Evolutionary conservation across 2,113 vertebrate species (phyloP), one percentile per base, ranked within the genome.

Genomic region (Eclectus roratus): DNA sequence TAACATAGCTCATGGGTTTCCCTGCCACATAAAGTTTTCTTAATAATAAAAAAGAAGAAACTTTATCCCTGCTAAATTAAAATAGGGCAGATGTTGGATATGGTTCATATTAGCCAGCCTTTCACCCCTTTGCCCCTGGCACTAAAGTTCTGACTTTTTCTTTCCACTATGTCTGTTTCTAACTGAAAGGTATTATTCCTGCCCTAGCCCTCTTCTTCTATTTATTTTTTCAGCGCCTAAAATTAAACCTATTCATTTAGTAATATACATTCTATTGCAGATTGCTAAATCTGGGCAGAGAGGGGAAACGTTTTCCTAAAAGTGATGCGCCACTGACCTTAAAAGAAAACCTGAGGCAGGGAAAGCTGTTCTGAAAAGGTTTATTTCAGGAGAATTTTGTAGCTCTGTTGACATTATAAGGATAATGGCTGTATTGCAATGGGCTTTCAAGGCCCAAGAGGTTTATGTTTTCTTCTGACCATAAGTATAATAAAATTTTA

Each of bases 41-140:
- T 96, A 96, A 94, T 96, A 97, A 96, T 96, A 97, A 96, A 96
- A 93, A 84, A 94, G 93, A 95, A 95, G 92, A 95, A 97, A 97
- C 85, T 90, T 93, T 97, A 97, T 91, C 88, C 93, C 95, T 50
- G 78, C 88, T 96, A 97, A 97, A 97, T 97, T 96, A 96, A 96
- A 97, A 96, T 80, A 91, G 94, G 91, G 92, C 88, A 97, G 90
- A 92, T 96, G 56, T 95, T 96, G 89, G 94, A 74, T 96, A 96
- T 95, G 89, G 82, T 85, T 97, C 88, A 49, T 95, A 97, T 96
- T 93, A 83, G 72, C 6, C 92, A 95, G 78, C 56, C 46, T 91
- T 95, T 82, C 95, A 89, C 79, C 72, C 78, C 78, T 92, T 94
- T 96, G 94, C 73, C 87, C 94, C 94, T 95, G 94, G 80, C 89